Base-by-base conservation (phyloP, 2,113 vertebrate genomes). In the Myotis davidii region DNA sequence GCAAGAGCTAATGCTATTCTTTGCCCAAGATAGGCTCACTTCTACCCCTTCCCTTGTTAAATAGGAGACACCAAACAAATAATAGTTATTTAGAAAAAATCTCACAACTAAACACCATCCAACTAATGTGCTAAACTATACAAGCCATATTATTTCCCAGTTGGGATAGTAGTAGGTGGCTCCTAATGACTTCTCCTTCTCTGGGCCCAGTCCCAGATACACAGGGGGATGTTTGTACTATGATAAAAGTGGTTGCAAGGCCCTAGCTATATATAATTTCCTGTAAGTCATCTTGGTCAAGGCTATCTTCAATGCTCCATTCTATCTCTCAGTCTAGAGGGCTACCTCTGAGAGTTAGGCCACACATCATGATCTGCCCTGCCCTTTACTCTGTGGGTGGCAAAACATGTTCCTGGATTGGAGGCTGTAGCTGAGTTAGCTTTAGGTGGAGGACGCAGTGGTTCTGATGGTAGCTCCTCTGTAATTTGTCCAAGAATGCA, bases 51-150 rank as follows among this genome's bases (percentile, higher is more conserved):
- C 17, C 14, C 48, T 91, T 37, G 25, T 21, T 91, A 21, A 93
- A 85, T 10, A 37, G 27, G 74, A 64, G 69, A 78, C 14, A 88
- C 64, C 10, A 82, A 56, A 83, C 52, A 92, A 34, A 77, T 21
- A 34, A 70, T 12, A 61, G 34, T 67, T 84, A 82, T 78, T 94
- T 90, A 48, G 73, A 89, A 89, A 17, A 85, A 97, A 88, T 64
- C 25, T 79, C 50, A 23, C 69, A 88, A 88, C 34, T 83, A 77
- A 85, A 88, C 48, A 92, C 8, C 50, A 76, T 81, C 37, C 23
- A 67, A 27, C 37, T 70, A 84, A 90, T 13, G 1, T 82, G 61
- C 25, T 86, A 61, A 94, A 81, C 59, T 21, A 83, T 67, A 21
- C 7, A n/a, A 67, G 27, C 65, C 59, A 85, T 77, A 45, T 83